Conservation (phyloP, 2,113 vertebrate species). For the Antechinus flavipes region DNA sequence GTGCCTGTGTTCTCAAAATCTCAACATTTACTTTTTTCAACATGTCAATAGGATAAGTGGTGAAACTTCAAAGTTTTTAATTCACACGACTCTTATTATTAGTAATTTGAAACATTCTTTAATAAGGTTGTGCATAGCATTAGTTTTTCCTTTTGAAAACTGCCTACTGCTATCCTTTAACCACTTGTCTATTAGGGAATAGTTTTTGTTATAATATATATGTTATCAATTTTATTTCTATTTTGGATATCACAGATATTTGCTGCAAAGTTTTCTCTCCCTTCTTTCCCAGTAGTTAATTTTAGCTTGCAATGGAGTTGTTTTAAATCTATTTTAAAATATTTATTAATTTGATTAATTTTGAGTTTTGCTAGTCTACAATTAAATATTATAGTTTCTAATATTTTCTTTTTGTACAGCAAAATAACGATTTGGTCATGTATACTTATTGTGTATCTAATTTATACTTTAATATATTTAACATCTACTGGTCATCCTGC, state of each 20-base stretch:
- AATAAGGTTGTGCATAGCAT: background rate
- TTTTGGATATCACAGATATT: background rate
- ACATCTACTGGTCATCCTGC: too few species aligned
- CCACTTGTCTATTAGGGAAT: background rate
- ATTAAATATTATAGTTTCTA: background rate
- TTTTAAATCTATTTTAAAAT: background rate
- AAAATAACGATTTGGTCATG: too few species aligned
- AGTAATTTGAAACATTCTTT: background rate
- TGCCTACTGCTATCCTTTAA: background rate
- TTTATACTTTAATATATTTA: too few species aligned
- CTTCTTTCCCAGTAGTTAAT: background rate
- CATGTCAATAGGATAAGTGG: background rate
- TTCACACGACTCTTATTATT: background rate
- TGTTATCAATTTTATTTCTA: background rate
- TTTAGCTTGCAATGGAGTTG: background rate
- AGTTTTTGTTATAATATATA: background rate
- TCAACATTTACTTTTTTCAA: too few species aligned
- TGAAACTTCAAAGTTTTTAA: background rate
- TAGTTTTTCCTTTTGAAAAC: background rate
- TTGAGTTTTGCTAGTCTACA: background rate
- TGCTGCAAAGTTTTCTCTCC: background rate
- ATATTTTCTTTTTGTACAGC: background rate
- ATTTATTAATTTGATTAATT: background rate
- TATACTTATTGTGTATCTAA: too few species aligned
- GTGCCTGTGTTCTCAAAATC: background rate